These are phyloP conservation scores for Heliothis peltigera DNA, from an alignment of 2,888 invertebrate species.

Conservation along the genomic window DNA sequence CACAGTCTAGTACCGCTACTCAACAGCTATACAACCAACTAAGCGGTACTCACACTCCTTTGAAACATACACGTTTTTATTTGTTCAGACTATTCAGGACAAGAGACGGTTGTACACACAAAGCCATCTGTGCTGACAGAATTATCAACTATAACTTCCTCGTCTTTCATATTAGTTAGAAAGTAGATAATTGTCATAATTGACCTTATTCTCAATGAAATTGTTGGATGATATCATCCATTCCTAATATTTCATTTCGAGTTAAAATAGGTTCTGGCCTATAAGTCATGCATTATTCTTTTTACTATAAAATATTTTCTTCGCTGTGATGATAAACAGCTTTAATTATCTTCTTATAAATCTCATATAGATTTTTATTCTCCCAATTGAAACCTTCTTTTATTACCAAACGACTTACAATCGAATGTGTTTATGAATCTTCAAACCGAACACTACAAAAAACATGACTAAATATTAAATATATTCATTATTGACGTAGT, in stretches of 20 bases:
- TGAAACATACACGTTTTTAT: slow-evolving; percentile 37
- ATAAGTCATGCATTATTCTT: background rate
- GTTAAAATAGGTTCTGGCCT: slow-evolving; percentile 26
- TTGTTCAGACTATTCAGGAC: slow-evolving; percentile 41
- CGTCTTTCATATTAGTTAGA: slow-evolving; percentile 4
- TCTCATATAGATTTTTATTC: no score
- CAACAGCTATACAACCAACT: slow-evolving; percentile 55
- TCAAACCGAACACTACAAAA: slow-evolving; percentile 8
- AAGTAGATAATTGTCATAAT: slow-evolving; percentile 32
- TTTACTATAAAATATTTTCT: background rate
- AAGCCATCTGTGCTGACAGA: slow-evolving; percentile 44
- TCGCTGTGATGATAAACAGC: slow-evolving; percentile 11
- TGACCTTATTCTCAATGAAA: slow-evolving; percentile 26
- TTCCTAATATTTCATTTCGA: slow-evolving; percentile 35
- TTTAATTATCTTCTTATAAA: no score
- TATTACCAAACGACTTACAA: no score
- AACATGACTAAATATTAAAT: slow-evolving; percentile 22
- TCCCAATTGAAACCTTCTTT: no score
- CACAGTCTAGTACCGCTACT: slow-evolving; percentile 79
- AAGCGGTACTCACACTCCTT: slow-evolving; percentile 58
- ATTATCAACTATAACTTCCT: slow-evolving; percentile 12
- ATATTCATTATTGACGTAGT: slow-evolving; percentile 20
- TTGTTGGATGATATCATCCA: no score
- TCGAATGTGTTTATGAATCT: background rate
- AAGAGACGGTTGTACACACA: slow-evolving; percentile 11